Base-by-base conservation (phyloP, 2,797 vertebrate species). In the Gallinago solitaria region DNA sequence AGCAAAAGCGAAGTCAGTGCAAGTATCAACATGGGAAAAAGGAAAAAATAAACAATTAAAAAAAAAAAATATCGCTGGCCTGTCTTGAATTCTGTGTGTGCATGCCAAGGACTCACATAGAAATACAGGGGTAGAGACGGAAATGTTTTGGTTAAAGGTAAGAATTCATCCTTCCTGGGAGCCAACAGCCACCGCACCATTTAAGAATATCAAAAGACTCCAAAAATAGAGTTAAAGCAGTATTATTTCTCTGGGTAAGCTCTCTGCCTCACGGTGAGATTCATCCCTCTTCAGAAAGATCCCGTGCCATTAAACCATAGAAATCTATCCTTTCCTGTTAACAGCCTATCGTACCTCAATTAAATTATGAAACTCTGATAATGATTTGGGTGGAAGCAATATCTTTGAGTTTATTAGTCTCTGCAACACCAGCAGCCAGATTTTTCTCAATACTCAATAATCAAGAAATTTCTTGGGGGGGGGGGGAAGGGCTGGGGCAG, bases 161-260 rank as follows among this genome's bases (percentile, higher is more conserved):
- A 79, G 19, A 7, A 16, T 32, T 56, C 30, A 7, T 6, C 73
- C 54, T 59, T 51, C 24, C 87, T 4, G 3, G 60, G 21, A 53
- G 39, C 50, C 32, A 53, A 4, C 32, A 76, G 54, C 64, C 54
- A 11, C 10, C 4, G 0, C 54, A 11, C 10, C 4, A 0, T 5
- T 63, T 15, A 27, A 63, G 77, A 69, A 7, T 48, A 33, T 24
- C 7, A 16, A 67, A 75, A 68, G 20, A 1, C 9, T 76, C 63
- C 24, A 33, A 37, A 59, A 39, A 1, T 0, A 27, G 45, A 82
- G n/a, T 33, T 25, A 6, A 37, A 88, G n/a, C 9, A 3, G 30
- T 23, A 2, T 57, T 16, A 21, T 56, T 78, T 71, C 41, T 24
- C 19, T 63, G 59, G 16, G 63, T 9, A 20, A 67, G 23, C 33